These are phyloP conservation scores for Bruchidius siliquastri DNA, from an alignment of 2,888 invertebrate species.

Conservation along the genomic window DNA sequence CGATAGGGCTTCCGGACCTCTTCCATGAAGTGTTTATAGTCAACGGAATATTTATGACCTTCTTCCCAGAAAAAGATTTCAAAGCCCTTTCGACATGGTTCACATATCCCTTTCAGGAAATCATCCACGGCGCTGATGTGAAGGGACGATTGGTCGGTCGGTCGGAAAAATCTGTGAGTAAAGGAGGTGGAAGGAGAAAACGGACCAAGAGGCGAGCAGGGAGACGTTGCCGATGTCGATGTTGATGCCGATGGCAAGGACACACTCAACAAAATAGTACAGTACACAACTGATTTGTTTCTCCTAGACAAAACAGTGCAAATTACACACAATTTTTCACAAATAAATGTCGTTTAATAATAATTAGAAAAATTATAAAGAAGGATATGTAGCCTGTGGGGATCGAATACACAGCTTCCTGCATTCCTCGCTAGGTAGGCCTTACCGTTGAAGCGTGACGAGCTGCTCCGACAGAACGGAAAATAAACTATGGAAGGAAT, in stretches of 20 bases:
- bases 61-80: neutral
- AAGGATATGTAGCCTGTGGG: too few species aligned
- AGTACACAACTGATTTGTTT: neutral
- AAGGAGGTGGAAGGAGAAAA: neutral
- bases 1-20: neutral
- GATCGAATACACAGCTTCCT: too few species aligned
- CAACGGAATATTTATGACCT: neutral
- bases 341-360: too few species aligned
- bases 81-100: neutral
- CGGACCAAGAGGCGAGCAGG: neutral
- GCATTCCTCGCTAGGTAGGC: too few species aligned
- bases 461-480: too few species aligned
- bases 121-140: neutral
- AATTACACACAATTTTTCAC: too few species aligned
- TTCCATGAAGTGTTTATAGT: neutral
- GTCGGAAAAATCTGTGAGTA: neutral
- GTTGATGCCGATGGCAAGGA: neutral
- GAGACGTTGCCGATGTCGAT: neutral
- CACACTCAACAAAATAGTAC: neutral
- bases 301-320: too few species aligned
- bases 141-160: neutral
- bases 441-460: too few species aligned
- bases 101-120: neutral
- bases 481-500: too few species aligned
- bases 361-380: too few species aligned